A percentile compares a stretch with the other conserved stretches of the same genome.
Conservation (phyloP, 2,113 vertebrate species). For the Perca flavescens region DNA sequence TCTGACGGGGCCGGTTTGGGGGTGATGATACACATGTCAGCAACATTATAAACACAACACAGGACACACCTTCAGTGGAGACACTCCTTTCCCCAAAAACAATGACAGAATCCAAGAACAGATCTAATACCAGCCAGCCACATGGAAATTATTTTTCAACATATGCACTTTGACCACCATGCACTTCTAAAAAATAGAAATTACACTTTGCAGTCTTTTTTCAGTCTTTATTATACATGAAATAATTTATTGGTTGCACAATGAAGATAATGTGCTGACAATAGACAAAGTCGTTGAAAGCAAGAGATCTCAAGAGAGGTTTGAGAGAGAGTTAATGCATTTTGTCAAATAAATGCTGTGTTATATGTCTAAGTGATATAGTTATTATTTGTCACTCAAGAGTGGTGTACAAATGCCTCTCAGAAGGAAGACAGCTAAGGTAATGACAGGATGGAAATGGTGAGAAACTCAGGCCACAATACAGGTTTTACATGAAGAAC, state of each 20-base stretch:
- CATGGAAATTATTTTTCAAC: not conserved
- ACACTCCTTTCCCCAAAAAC: no score
- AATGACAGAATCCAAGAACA: not conserved
- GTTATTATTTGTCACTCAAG: not conserved
- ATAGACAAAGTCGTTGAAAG: not conserved
- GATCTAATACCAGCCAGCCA: not conserved
- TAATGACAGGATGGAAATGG: constrained; percentile 27
- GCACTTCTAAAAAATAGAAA: not conserved
- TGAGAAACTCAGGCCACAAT: not conserved
- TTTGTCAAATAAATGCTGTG: no score
- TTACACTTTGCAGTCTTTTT: not conserved
- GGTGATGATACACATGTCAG: no score
- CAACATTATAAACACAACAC: no score
- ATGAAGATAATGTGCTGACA: not conserved
- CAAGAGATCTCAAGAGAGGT: not conserved
- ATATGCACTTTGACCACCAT: not conserved
- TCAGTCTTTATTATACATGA: not conserved
- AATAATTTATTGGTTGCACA: not conserved
- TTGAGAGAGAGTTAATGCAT: not conserved
- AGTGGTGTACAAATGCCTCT: not conserved
- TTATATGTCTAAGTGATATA: not conserved
- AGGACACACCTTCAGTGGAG: no score
- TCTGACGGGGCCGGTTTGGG: no score
- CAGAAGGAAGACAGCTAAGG: no score
- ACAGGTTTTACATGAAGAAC: not conserved